Evolutionary conservation across 1,140 invertebrate genomes (phyloP).

Genomic region (Lasaia peninsularis): DNA sequence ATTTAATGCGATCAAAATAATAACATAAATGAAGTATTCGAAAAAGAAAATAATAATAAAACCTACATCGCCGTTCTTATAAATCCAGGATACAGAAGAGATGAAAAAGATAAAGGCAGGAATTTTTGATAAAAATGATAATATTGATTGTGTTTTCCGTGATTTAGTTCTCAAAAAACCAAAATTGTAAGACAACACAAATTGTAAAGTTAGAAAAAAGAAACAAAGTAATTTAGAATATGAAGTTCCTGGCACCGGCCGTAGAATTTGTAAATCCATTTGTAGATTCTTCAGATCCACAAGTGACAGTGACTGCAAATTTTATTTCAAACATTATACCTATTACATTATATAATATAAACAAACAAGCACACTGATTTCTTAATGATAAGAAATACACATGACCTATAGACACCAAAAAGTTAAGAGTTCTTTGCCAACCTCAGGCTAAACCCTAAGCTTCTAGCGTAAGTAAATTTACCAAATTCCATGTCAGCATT

Average conservation of each 20-base stretch:
- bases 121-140: background rate
- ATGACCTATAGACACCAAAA: no score
- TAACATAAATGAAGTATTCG: background rate
- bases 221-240: background rate
- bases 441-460: no score
- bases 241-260: background rate
- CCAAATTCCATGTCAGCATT: no score
- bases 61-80: background rate
- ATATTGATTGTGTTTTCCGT: background rate
- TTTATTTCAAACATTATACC: no score
- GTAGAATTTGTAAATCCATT: background rate
- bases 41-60: background rate
- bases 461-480: no score
- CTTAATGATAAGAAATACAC: no score
- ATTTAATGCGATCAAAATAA: background rate
- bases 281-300: background rate
- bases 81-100: background rate
- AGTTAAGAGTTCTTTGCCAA: no score
- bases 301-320: no score
- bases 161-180: background rate
- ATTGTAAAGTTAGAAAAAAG: background rate
- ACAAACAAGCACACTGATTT: no score
- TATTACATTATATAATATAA: no score
- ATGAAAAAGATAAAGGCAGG: background rate
- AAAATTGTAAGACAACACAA: background rate